phyloP scores from a whole-genome alignment of 2,113 vertebrate genomes.

The Zeus faber region DNA sequence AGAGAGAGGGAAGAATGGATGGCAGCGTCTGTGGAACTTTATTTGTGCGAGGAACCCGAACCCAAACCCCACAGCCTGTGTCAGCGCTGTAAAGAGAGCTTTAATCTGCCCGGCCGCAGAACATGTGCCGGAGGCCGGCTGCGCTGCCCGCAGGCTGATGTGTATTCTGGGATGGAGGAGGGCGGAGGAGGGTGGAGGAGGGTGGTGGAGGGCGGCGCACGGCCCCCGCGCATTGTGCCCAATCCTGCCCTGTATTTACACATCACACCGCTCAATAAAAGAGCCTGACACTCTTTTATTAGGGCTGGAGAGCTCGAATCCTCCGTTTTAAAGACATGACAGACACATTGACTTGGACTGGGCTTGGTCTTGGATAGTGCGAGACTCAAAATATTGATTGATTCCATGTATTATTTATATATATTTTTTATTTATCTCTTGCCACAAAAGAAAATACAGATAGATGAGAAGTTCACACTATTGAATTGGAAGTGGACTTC shows the following conservation, averaged over 20 bases:
- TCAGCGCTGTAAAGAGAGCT: slow-evolving; percentile 76
- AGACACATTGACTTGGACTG: no score
- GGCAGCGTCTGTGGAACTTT: slow-evolving; percentile 71
- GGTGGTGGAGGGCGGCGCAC: slow-evolving; percentile 61
- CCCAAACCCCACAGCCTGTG: slow-evolving; percentile 62
- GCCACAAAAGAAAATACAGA: no score
- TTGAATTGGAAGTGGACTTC: no score
- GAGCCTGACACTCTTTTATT: slow-evolving; percentile 61
- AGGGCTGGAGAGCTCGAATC: no score
- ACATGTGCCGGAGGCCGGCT: slow-evolving; percentile 70
- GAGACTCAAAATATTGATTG: no score
- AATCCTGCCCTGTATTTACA: slow-evolving; percentile 72
- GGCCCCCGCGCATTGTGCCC: slow-evolving; percentile 71
- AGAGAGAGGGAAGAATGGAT: slow-evolving; percentile 29
- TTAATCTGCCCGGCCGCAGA: slow-evolving; percentile 79
- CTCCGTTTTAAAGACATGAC: no score
- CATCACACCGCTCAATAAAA: slow-evolving; percentile 53
- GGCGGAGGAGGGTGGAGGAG: slow-evolving; percentile 58
- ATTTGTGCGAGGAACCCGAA: slow-evolving; percentile 66
- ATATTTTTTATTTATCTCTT: no score
- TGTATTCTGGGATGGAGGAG: slow-evolving; percentile 72
- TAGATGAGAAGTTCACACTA: no score
- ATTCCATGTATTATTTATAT: no score
- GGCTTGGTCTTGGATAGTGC: no score
- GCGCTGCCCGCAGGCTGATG: slow-evolving; percentile 73